Conservation (phyloP, 2,797 vertebrate genomes). For the Phrynocephalus guinanensis region DNA sequence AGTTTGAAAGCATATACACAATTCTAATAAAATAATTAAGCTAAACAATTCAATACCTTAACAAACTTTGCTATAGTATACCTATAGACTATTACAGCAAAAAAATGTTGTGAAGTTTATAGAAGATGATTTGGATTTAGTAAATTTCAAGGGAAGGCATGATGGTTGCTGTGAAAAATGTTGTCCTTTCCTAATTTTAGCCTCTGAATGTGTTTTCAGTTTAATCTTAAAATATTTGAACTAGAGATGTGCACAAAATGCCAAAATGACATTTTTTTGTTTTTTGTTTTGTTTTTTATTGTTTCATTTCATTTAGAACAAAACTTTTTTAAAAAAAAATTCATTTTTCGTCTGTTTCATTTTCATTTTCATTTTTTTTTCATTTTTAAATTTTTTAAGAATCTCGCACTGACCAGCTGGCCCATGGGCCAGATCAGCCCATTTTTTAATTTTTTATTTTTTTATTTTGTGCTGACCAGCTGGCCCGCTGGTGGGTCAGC, state of each 20-base stretch:
- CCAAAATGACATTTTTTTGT: too few species aligned
- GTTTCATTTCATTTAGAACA: too few species aligned
- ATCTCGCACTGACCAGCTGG: too few species aligned
- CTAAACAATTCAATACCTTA: not conserved
- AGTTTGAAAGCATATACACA: constrained; percentile 15
- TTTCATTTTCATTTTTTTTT: too few species aligned
- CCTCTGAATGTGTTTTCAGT: not conserved
- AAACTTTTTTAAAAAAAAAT: too few species aligned
- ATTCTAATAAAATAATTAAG: constrained; percentile 13
- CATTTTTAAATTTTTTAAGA: too few species aligned
- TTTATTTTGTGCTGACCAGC: too few species aligned
- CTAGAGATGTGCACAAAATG: not conserved
- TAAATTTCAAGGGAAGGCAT: not conserved
- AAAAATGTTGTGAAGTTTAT: not conserved
- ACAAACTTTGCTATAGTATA: not conserved
- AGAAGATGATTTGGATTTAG: not conserved
- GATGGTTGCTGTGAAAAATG: not conserved
- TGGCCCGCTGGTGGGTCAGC: too few species aligned
- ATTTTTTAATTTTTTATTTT: too few species aligned
- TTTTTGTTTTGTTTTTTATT: too few species aligned
- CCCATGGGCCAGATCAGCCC: too few species aligned
- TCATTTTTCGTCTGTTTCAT: too few species aligned
- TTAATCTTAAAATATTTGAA: not conserved
- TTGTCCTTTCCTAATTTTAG: not conserved
- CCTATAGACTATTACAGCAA: not conserved